Base-by-base conservation (phyloP, 2,797 vertebrate species). In the Neostethus bicornis region DNA sequence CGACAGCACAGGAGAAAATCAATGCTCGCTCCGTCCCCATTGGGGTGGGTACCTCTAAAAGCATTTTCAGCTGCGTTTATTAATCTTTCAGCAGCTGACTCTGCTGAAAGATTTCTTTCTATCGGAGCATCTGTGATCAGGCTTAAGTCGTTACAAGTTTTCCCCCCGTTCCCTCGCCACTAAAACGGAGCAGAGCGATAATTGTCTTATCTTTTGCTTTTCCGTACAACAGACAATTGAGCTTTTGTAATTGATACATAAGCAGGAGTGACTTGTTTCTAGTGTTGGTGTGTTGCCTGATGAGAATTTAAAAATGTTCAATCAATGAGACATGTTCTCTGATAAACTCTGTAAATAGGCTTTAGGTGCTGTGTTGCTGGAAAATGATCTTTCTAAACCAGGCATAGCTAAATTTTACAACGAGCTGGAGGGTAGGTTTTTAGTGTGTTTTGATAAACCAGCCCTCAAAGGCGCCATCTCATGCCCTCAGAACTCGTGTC, bases 1-100 rank as follows among this genome's bases (percentile, higher is more conserved):
- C 0, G 63, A 78, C 85, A 72, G 65, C 19, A n/a, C 75, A 66
- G 55, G 65, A 63, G 45, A 85, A 84, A 88, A 88, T 82, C 86
- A 73, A 82, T 88, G 72, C 53, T 42, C 61, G n/a, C 59, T 75
- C 73, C 46, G 47, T 49, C 61, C 43, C 61, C 61, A 20, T 58
- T 14, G 38, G 52, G 59, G 10, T 14, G n/a, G 70, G 65, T 54
- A 63, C 61, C 73, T 79, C 68, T 79, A 74, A 86, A 85, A 89
- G 76, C 71, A 60, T 79, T 78, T 84, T 76, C 69, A 70, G 66
- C 58, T 50, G 67, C 52, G 52, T 80, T 70, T 86, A 81, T 84
- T 83, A 80, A 85, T 89, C 73, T 88, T 85, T 87, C 59, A 83
- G 59, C 73, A 66, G 74, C 79, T 65, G 64, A 66, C 62, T 77